Base-by-base conservation (phyloP, 2,888 invertebrate species). In the Calliopum simillimum region DNA sequence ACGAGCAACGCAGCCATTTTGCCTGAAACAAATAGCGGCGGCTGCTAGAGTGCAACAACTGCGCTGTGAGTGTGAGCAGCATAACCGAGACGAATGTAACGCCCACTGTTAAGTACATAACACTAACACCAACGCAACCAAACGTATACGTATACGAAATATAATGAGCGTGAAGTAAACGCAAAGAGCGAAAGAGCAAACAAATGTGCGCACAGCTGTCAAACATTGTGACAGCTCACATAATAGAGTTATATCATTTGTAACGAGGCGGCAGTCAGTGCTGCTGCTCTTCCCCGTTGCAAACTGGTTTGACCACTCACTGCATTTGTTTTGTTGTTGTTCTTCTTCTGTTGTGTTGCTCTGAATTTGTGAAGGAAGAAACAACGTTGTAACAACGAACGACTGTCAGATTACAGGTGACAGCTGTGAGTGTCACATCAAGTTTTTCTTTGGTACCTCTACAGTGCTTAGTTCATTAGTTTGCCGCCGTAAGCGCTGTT, bases 381-480 rank as follows among this genome's bases (percentile, higher is more conserved):
- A 8, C 33, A 33, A 33, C 33, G 33, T 33, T 33, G 33, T 33
- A 33, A 33, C 33, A 64, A 56, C 66, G 53, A 68, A 76, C 75
- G 79, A 79, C 84, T 82, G 84, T 84, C 85, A 85, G 84, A 83
- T 83, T 82, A 80, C 86, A 86, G 86, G 85, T 86, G 86, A 86
- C 86, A 86, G 81, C 80, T 81, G 81, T 80, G 79, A 83, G 83
- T 84, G 84, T 84, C 84, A 82, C 79, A 74, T 71, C 72, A 73
- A 64, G 49, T 14, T 66, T 64, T 71, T 56, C 73, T 71, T 72
- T 64, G 25, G 16, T 11, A 23, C 61, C 41, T 3, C 41, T 6
- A n/a, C 47, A 49, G n/a, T 41, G 49, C 46, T 16, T 51, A 63
- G 63, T 67, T 70, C 61, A 41, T 19, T 44, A 33, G 41, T 8